These are phyloP conservation scores for Bothrops jararaca DNA, from an alignment of 2,113 vertebrate species.

Conservation along the genomic window DNA sequence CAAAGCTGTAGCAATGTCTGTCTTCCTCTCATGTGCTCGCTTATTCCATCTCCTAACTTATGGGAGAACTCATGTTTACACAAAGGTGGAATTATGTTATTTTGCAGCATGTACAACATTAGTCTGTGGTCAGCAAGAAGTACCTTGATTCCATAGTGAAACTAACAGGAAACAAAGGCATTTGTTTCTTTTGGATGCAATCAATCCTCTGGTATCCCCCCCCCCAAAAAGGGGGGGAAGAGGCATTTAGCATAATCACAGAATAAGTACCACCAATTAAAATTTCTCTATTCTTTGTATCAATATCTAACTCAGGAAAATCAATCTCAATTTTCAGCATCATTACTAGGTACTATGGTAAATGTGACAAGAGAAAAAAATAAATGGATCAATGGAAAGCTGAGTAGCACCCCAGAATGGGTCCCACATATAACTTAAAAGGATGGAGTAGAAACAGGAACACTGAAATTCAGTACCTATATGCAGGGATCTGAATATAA, in stretches of 20 bases:
- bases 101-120: not conserved
- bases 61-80: not conserved
- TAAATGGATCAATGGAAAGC: not conserved
- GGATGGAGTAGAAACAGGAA: not conserved
- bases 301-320: not conserved
- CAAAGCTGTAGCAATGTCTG: conserved; percentile 51
- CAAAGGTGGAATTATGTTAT: not conserved
- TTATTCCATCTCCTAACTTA: not conserved
- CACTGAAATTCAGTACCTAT: not conserved
- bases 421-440: not conserved
- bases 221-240: not conserved
- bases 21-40: conserved; percentile 50
- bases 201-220: not conserved
- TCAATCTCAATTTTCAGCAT: not conserved
- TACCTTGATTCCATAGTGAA: conserved; percentile 32
- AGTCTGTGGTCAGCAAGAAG: conserved; percentile 40
- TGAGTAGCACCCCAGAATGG: not conserved
- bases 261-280: not conserved
- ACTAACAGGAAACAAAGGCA: not conserved
- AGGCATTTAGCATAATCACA: not conserved
- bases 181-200: not conserved
- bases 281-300: not conserved
- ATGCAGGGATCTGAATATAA: not conserved
- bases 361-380: not conserved
- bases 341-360: not conserved